Evolutionary conservation across 1,140 invertebrate genomes (phyloP), one percentile per base, ranked within the genome.

Genomic region (Holotrichia oblita): DNA sequence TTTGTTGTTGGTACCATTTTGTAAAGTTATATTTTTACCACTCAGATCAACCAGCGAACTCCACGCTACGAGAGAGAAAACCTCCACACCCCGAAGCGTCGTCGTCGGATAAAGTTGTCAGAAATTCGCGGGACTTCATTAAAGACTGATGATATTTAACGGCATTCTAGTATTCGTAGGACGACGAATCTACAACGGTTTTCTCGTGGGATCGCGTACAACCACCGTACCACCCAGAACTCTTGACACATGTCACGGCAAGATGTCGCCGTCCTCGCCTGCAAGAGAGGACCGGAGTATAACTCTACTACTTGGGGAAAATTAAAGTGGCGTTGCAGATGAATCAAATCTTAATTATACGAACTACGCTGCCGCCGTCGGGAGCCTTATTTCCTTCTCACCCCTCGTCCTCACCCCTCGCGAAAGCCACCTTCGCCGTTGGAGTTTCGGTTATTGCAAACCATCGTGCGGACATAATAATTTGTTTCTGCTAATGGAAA

Each of bases 271-370:
- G 44, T 14, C 44, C 10, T 48, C 44, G 44, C 44, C 44, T 4
- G 44, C n/a, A 48, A 48, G 44, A 48, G 4, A 48, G 10, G n/a
- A 9, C 44, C 44, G 44, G 10, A 48, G 2, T 48, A 48, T 48
- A 48, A 48, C 44, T 14, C 73, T 48, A 78, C 77, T 78, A 78
- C 77, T 78, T 74, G 77, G 17, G n/a, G 73, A 48, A 78, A 78
- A 78, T 78, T 78, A 78, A 78, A 78, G 77, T 78, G 72, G 73
- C 75, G 44, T 17, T 73, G 55, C 27, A 72, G 74, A 24, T 79
- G 74, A 79, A 79, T 79, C 76, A 79, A 79, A 79, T 79, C 78
- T 79, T 79, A 79, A 79, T 79, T 79, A 79, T 73, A 59, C 14
- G 72, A n/a, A 79, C 78, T 79, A 79, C 14, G n/a, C 3, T 14